A percentile compares a stretch with the other conserved stretches of the same genome.
Conservation (phyloP, 2,797 vertebrate genomes). For the Halcyon badia region DNA sequence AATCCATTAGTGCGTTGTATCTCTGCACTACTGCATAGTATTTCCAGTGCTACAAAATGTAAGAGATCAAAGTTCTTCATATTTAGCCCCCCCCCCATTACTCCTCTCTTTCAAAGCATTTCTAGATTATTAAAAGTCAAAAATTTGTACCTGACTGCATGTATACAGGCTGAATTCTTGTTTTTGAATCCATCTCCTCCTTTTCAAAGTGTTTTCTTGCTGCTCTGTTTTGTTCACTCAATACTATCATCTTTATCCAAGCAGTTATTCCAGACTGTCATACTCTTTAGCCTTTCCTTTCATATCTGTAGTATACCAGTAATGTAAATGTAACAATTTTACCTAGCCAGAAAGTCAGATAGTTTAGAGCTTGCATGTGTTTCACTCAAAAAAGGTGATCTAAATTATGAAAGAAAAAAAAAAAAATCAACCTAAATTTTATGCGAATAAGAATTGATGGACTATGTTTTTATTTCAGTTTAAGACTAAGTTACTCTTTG, state of each 20-base stretch:
- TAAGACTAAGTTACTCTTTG: neutral
- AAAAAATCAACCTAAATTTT: neutral
- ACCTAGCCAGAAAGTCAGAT: neutral
- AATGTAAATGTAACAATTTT: neutral
- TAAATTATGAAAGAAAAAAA: neutral
- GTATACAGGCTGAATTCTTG: neutral
- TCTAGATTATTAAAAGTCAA: neutral
- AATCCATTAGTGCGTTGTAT: neutral
- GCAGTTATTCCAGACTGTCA: neutral
- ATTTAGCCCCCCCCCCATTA: neutral
- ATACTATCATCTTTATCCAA: neutral
- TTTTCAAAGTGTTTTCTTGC: constrained; percentile 32
- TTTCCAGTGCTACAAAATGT: constrained; percentile 54
- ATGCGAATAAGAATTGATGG: neutral
- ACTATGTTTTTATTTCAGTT: neutral
- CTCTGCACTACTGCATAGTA: constrained; percentile 16
- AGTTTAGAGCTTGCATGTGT: neutral
- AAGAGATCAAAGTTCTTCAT: neutral
- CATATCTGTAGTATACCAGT: neutral
- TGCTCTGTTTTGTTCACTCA: neutral
- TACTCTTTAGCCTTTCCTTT: neutral
- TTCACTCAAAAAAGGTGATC: neutral
- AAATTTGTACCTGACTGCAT: neutral
- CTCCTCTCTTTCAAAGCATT: constrained; percentile 1
- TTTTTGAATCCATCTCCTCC: neutral